Evolutionary conservation across 2,797 vertebrate species (phyloP).

Genomic region (Oreortyx pictus): DNA sequence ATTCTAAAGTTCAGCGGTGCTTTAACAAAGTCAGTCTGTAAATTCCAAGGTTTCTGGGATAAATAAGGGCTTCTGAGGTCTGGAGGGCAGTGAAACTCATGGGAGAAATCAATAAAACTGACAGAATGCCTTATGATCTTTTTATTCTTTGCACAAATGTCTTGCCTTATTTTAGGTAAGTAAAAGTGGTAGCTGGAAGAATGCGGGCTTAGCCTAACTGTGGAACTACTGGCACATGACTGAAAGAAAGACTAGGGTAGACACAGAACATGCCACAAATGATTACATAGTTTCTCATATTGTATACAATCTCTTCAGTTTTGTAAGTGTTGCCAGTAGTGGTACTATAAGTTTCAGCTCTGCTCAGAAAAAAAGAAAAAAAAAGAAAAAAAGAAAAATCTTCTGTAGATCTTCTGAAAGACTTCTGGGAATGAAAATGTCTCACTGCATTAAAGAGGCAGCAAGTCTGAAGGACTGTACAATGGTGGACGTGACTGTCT

Average conservation of each 20-base stretch:
- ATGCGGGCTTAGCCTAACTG: constrained; percentile 12
- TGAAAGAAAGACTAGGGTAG: not conserved
- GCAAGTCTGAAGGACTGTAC: not conserved
- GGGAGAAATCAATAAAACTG: constrained; percentile 65
- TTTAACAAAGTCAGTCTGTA: constrained; percentile 70
- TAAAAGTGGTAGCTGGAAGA: constrained; percentile 45
- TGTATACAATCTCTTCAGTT: not conserved
- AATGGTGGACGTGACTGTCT: not conserved
- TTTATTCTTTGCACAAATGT: constrained; percentile 69
- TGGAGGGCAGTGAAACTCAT: constrained; percentile 46
- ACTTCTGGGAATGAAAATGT: not conserved
- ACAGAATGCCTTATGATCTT: constrained; percentile 65
- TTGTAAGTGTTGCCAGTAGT: not conserved
- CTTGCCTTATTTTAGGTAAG: constrained; percentile 54
- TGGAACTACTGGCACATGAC: not conserved
- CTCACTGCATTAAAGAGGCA: not conserved
- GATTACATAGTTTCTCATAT: not conserved
- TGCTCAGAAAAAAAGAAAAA: not conserved
- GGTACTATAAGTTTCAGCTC: not conserved
- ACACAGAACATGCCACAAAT: not conserved
- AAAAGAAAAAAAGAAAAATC: too few relatives aligned
- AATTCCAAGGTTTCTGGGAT: constrained; percentile 70
- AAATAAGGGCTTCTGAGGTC: constrained; percentile 67
- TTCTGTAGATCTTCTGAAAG: not conserved
- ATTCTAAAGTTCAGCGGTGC: constrained; percentile 68